Conservation (phyloP, 2,888 invertebrate genomes). For the Zelleria hepariella region DNA sequence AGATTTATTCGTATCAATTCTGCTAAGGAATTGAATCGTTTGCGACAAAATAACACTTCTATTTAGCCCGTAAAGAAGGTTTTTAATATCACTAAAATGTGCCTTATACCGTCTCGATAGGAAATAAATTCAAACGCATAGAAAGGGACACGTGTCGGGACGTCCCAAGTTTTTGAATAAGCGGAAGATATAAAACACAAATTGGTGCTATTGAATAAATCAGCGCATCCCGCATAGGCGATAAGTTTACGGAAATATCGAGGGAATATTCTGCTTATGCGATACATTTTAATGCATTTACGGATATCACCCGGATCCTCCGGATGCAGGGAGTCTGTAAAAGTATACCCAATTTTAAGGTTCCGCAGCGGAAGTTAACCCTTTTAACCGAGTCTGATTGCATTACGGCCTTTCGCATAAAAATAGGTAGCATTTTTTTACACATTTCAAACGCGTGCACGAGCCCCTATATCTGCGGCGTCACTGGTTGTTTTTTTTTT, state of each 20-base stretch:
- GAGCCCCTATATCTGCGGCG: neutral
- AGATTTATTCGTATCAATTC: conserved; percentile 15
- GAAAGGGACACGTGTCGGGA: conserved; percentile 1
- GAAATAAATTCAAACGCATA: conserved; percentile 1
- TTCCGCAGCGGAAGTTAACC: neutral
- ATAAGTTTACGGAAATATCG: conserved; percentile 13
- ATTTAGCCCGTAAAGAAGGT: neutral
- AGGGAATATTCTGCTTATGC: neutral
- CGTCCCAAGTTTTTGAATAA: conserved; percentile 18
- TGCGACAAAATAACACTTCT: conserved; percentile 13
- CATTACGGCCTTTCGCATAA: neutral
- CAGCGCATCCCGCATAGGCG: conserved; percentile 14
- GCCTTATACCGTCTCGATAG: conserved; percentile 5
- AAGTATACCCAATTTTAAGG: neutral
- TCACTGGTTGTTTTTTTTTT: neutral
- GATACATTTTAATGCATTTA: neutral
- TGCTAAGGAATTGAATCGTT: conserved; percentile 16
- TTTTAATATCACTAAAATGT: conserved; percentile 3
- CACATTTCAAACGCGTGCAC: neutral
- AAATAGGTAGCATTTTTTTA: neutral
- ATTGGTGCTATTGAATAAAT: conserved; percentile 22
- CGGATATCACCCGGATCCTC: neutral
- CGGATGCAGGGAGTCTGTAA: neutral
- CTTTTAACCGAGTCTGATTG: neutral
- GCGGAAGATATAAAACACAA: conserved; percentile 22